Conservation (phyloP, 2,113 vertebrate genomes). For the Vulpes vulpes region DNA sequence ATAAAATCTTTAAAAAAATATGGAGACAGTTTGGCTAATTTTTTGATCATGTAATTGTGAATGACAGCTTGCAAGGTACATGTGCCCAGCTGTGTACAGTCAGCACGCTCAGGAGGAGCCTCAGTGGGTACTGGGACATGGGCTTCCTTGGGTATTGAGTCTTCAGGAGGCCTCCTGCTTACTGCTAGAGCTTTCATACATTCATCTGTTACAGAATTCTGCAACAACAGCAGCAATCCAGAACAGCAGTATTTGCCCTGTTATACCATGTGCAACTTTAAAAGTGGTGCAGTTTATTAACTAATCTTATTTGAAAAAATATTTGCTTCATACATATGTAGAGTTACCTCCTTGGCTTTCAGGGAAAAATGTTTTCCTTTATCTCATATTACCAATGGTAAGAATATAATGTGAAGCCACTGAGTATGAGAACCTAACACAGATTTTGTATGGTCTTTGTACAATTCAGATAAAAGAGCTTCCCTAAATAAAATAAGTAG, state of each 20-base stretch:
- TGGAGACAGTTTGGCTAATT: constrained; percentile 91
- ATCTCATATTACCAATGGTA: neutral
- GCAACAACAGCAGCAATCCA: neutral
- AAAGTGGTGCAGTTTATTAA: neutral
- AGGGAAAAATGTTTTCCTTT: constrained; percentile 65
- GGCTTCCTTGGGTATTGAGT: constrained; percentile 89
- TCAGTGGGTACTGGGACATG: constrained; percentile 95
- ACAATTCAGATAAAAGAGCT: neutral
- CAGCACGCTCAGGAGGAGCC: constrained; percentile 92
- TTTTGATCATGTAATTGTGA: constrained; percentile 95
- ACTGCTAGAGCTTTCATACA: neutral
- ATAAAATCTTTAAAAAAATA: too few species aligned
- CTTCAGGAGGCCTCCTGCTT: constrained; percentile 76
- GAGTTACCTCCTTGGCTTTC: neutral
- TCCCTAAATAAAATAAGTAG: constrained; percentile 55
- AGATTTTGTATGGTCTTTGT: neutral
- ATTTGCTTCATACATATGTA: neutral
- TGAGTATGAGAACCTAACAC: neutral
- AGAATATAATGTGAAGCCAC: neutral
- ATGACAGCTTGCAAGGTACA: constrained; percentile 92
- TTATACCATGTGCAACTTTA: neutral
- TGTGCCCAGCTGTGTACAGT: constrained; percentile 89
- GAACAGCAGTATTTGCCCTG: neutral
- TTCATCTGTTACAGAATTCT: neutral
- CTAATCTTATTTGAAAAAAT: constrained; percentile 1